Evolutionary conservation across 2,888 invertebrate species (phyloP), one percentile per base, ranked within the genome.

Genomic region (Andrena minutula): DNA sequence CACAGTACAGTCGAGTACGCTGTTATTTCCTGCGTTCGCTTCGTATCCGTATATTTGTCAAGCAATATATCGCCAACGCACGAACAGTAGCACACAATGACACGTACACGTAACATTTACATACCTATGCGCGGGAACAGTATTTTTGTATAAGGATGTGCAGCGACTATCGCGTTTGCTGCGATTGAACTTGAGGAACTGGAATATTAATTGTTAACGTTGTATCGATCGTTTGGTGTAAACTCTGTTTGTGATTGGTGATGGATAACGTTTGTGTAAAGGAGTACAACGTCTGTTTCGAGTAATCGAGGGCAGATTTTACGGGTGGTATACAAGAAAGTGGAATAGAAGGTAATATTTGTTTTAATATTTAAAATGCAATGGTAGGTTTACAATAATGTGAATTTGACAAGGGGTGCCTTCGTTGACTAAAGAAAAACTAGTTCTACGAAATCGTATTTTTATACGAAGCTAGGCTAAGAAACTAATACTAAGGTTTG

Each of bases 11-110:
- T 69, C 65, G 76, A 51, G 75, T 77, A 77, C 65, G 75, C 85
- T 87, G 60, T 83, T 80, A 30, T 72, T 65, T 75, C 60, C 69
- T 77, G 69, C 49, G 63, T 83, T 85, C 75, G 80, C 83, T 81
- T 85, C 78, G 72, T 84, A 75, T 53, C 64, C 65, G 75, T 80
- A 64, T 64, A 74, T 79, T 72, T 82, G 64, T 75, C 68, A 26
- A 83, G 35, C 74, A 76, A 75, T 60, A 70, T 60, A 60, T 73
- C 51, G 41, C 76, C 53, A 56, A 68, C 26, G 51, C 60, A 65
- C 56, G 28, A 66, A 74, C 79, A 63, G 58, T 71, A 32, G 60
- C 30, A 79, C 60, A 70, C n/a, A 66, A 53, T 30, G 32, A 70
- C 28, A 61, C 61, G 23, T 16, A 53, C 16, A 60, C 3, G 12